Conservation (phyloP, 1,140 invertebrate genomes). For the Hylyphantes graminicola region DNA sequence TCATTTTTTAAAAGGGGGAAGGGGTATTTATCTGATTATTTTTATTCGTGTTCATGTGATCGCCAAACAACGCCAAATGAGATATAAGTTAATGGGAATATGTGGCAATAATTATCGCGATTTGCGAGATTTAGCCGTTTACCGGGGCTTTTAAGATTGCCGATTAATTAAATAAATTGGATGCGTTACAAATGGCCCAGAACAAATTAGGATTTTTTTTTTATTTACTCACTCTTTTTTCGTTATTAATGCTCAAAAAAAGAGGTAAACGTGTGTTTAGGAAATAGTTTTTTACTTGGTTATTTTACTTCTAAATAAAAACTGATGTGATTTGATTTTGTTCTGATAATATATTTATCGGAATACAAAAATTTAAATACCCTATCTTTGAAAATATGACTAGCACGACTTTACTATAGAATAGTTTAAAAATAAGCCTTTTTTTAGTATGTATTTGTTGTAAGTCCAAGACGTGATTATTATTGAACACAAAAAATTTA, state of each 20-base stretch:
- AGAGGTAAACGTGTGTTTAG: too few species aligned
- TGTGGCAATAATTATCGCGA: constrained; percentile 39
- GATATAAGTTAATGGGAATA: constrained; percentile 11
- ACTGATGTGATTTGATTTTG: not conserved
- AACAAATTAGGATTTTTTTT: constrained; percentile 34
- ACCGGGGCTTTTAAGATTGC: constrained; percentile 22
- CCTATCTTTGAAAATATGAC: too few species aligned
- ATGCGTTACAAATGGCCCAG: constrained; percentile 26
- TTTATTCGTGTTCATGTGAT: constrained; percentile 35
- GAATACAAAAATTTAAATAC: too few species aligned
- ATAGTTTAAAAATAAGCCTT: too few species aligned
- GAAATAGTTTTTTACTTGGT: not conserved
- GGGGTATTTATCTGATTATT: constrained; percentile 36
- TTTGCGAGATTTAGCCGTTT: constrained; percentile 14
- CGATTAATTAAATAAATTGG: constrained; percentile 50
- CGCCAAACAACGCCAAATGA: constrained; percentile 54
- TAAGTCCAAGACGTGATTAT: too few species aligned
- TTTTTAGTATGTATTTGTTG: too few species aligned
- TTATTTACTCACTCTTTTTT: constrained; percentile 9
- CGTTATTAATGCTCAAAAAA: too few species aligned
- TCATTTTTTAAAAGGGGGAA: constrained; percentile 30
- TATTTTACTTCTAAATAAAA: not conserved
- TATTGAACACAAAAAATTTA: too few species aligned
- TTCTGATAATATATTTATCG: not conserved
- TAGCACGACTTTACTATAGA: too few species aligned